Evolutionary conservation across 1,140 invertebrate species (phyloP), one percentile per base, ranked within the genome.

Genomic region (Leptinotarsa texana): DNA sequence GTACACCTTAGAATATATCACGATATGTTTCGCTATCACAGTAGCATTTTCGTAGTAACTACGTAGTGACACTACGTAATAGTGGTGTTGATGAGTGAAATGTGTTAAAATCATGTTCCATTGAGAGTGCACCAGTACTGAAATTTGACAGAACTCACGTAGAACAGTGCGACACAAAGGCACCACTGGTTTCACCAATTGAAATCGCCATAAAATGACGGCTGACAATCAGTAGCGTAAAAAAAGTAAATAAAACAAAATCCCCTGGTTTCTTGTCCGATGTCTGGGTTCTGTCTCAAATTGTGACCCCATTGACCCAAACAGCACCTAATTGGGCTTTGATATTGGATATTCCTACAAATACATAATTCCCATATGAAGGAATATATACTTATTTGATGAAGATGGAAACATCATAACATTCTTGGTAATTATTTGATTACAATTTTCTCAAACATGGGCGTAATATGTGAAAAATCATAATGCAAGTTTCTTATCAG

Each of bases 221-320:
- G 8, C 8, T 6, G 51, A 57, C 51, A 57, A 57, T 18, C 51
- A 57, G 51, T 15, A 18, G 15, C 15, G 6, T 57, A 17, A 57
- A 57, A 57, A 57, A 57, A 57, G 51, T 15, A 57, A 57, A 42
- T 42, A 42, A 17, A 18, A 57, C 51, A 57, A 57, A 57, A 17
- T 57, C 51, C 51, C 51, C 51, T 57, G 51, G 51, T 57, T 18
- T 57, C 15, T 18, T 57, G 51, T 57, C 4, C n/a, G 51, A 18
- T 11, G 33, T 42, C 33, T 57, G 51, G 51, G 51, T 57, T 57
- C 51, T 18, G 17, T 57, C 51, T 15, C n/a, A 18, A 57, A 57
- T 18, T 18, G 13, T 71, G 49, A 57, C 49, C 51, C 51, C 51
- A 57, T 71, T 71, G 69, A 71, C 49, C 69, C 18, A 71, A 71